phyloP scores from a whole-genome alignment of 2,888 invertebrate species.

The Ochlodes sylvanus region DNA sequence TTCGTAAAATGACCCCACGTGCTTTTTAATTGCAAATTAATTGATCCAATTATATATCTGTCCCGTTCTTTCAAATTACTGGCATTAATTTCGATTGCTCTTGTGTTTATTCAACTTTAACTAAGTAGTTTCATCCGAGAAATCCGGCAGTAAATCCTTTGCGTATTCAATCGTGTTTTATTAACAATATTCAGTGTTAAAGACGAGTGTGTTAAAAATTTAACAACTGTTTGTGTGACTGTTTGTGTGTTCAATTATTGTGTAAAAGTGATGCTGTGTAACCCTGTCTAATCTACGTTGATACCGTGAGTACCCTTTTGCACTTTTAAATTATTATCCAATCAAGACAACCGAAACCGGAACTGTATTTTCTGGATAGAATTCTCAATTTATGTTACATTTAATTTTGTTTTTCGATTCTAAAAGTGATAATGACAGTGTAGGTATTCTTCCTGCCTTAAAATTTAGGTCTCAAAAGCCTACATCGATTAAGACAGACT shows the following conservation, averaged over 20 bases:
- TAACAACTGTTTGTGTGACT: conserved; percentile 59
- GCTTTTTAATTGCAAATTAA: conserved; percentile 71
- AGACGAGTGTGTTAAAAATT: conserved; percentile 49
- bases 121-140: conserved; percentile 4
- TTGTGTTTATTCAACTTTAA: background rate
- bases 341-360: background rate
- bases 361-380: background rate
- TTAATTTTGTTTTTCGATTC: background rate
- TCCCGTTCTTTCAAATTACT: conserved; percentile 72
- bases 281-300: conserved; percentile 56
- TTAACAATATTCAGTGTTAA: conserved; percentile 40
- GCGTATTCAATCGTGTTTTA: conserved; percentile 11
- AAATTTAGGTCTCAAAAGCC: too few relatives aligned
- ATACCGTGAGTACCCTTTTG: conserved; percentile 67
- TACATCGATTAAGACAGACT: too few relatives aligned
- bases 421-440: background rate
- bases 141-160: conserved; percentile 24
- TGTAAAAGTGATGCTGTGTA: conserved; percentile 79
- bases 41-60: conserved; percentile 72
- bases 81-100: conserved; percentile 59
- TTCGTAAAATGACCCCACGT: conserved; percentile 73
- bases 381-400: background rate
- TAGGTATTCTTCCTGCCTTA: too few relatives aligned
- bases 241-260: conserved; percentile 56
- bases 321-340: background rate